Percentiles rank a stretch among this genome's conserved stretches.
These are phyloP conservation scores for Phalacrocorax carbo DNA, from an alignment of 2,113 vertebrate species.

Conservation along the genomic window DNA sequence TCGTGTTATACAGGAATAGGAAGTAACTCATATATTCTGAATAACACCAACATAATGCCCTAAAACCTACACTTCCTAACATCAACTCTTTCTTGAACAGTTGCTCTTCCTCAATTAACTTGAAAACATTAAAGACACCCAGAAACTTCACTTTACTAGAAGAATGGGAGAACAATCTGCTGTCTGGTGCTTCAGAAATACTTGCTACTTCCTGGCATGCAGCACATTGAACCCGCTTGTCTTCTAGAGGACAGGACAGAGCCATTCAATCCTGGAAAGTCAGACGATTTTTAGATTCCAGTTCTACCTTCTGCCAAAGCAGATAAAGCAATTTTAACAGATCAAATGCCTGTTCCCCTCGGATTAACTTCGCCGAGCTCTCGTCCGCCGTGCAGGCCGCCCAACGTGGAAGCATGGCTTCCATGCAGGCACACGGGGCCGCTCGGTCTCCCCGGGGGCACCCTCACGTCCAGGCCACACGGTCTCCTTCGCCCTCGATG, in stretches of 20 bases:
- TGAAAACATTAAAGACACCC: neutral
- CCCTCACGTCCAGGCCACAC: too few species aligned
- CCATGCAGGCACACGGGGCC: neutral
- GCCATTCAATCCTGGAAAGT: accelerated
- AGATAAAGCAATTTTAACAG: neutral
- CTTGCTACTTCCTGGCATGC: neutral
- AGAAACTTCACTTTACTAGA: accelerated
- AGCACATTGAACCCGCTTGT: accelerated
- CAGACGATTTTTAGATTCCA: neutral
- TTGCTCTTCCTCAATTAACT: neutral
- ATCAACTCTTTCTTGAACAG: accelerated
- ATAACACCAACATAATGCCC: neutral
- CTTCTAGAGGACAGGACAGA: too few species aligned
- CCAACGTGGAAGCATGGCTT: too few species aligned
- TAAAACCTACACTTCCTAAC: accelerated
- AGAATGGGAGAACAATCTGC: accelerated
- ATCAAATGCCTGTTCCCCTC: neutral
- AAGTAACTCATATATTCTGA: neutral
- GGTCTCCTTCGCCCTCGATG: neutral
- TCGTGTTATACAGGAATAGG: accelerated
- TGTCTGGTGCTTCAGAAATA: neutral
- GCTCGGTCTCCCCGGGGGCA: neutral
- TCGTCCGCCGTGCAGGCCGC: too few species aligned
- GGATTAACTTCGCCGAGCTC: neutral
- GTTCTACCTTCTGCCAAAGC: neutral